Evolutionary conservation across 2,888 invertebrate genomes (phyloP).

Genomic region (Sisyra terminalis): DNA sequence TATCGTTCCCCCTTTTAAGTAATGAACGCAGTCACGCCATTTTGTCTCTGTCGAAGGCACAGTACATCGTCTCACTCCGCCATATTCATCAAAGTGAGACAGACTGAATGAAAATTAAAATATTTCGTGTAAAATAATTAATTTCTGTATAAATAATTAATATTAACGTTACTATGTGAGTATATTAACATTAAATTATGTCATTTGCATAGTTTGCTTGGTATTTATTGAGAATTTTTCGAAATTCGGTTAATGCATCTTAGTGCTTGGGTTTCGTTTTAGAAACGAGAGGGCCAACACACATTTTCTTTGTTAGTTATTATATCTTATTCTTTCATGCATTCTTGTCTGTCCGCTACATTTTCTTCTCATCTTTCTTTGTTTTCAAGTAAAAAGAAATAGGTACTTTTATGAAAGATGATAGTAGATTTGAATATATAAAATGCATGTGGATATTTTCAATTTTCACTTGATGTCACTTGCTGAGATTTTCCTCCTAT

Average conservation of each 20-base stretch:
- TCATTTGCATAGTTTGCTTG: background rate
- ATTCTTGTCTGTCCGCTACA: conserved; percentile 7
- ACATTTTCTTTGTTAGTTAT: conserved; percentile 9
- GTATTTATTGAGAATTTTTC: background rate
- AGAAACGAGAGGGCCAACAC: conserved; percentile 6
- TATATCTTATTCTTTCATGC: conserved; percentile 9
- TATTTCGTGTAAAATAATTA: conserved; percentile 5
- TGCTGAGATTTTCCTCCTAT: background rate
- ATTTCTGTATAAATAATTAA: conserved; percentile 2
- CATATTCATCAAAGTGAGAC: conserved; percentile 9
- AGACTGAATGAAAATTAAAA: conserved; percentile 8
- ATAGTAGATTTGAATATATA: conserved; percentile 9
- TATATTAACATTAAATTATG: background rate
- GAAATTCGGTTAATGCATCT: conserved; percentile 5
- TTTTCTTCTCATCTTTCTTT: conserved; percentile 9
- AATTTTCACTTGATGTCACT: background rate
- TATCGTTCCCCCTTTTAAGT: conserved; percentile 3
- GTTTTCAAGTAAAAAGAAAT: conserved; percentile 8
- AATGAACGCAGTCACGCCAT: conserved; percentile 8
- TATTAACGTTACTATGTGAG: conserved; percentile 1
- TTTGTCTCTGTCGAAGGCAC: conserved; percentile 8
- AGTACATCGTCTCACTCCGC: conserved; percentile 9
- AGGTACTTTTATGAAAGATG: conserved; percentile 7
- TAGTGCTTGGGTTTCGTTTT: conserved; percentile 6
- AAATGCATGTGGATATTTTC: background rate